Base-by-base conservation (phyloP, 1,140 invertebrate genomes). In the Chionoecetes opilio region DNA sequence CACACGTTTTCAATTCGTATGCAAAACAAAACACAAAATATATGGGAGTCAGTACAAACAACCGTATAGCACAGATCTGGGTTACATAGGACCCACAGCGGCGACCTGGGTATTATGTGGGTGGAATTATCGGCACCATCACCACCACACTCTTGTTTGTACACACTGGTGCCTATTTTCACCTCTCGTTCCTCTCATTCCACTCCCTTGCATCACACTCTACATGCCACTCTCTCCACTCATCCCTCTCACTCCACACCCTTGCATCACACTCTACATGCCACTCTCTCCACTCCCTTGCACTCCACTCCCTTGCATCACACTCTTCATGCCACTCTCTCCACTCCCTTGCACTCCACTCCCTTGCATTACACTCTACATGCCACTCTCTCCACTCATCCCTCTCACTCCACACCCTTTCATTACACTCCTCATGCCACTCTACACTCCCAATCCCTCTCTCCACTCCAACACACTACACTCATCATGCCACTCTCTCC, bases 1-100 rank as follows among this genome's bases (percentile, higher is more conserved):
- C 63, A 75, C 63, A 75, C 63, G n/a, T 75, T 75, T 75, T 75
- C 63, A 75, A 75, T 75, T 75, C 63, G 63, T 75, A 75, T 75
- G 63, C 63, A n/a, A 75, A 75, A 21, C n/a, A 75, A 75, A 75
- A 75, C 63, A 75, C 63, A 75, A 21, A 75, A 75, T 75, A 75
- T 75, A 75, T 26, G 11, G 11, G 21, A n/a, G n/a, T n/a, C 63
- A 75, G 63, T 75, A 26, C 63, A 75, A 75, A 75, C 63, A 75
- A 26, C 63, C 21, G 63, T 75, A 75, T 75, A 75, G 6, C 63
- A 75, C 21, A n/a, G 63, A n/a, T 26, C 26, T 11, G 63, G 6
- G 21, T 26, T 21, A 26, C n/a, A n/a, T 75, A 6, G 6, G 26
- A 21, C 21, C n/a, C 26, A n/a, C n/a, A 26, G 5, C 63, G n/a